Evolutionary conservation across 2,888 invertebrate species (phyloP).

Genomic region (Drepana falcataria): DNA sequence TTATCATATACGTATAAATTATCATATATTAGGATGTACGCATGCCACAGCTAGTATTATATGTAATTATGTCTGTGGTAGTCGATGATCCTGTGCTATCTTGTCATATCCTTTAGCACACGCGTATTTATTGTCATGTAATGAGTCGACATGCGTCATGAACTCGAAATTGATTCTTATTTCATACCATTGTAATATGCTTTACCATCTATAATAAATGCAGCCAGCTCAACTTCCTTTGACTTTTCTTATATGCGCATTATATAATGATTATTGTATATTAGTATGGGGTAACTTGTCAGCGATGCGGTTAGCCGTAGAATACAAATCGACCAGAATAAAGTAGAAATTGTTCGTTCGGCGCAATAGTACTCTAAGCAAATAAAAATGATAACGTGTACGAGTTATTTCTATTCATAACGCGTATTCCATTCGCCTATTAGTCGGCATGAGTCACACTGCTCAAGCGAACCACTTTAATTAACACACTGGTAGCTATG

Average conservation of each 20-base stretch:
- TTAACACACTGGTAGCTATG: slow-evolving; percentile 3
- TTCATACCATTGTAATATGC: slow-evolving; percentile 10
- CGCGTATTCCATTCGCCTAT: slow-evolving; percentile 8
- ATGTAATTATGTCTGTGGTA: too few species aligned
- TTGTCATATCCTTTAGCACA: too few species aligned
- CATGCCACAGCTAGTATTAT: too few species aligned
- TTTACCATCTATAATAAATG: slow-evolving; percentile 32
- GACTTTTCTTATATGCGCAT: slow-evolving; percentile 28
- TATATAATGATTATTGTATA: slow-evolving; percentile 42
- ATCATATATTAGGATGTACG: too few species aligned
- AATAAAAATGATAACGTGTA: slow-evolving; percentile 24
- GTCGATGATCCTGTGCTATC: too few species aligned
- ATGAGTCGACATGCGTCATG: slow-evolving; percentile 28
- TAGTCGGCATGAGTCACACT: slow-evolving; percentile 2
- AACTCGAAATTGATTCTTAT: slow-evolving; percentile 14
- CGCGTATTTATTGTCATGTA: slow-evolving; percentile 15
- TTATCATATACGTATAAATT: too few species aligned
- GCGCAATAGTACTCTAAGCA: slow-evolving; percentile 35
- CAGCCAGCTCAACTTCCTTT: slow-evolving; percentile 45
- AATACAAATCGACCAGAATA: slow-evolving; percentile 72
- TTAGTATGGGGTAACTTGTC: slow-evolving; percentile 31
- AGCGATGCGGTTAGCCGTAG: slow-evolving; percentile 32
- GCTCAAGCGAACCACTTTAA: slow-evolving; percentile 2
- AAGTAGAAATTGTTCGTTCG: slow-evolving; percentile 62
- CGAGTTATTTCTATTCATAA: slow-evolving; percentile 21